These are phyloP conservation scores for Zaprionus ornatus DNA, from an alignment of 1,140 invertebrate species.

Conservation along the genomic window DNA sequence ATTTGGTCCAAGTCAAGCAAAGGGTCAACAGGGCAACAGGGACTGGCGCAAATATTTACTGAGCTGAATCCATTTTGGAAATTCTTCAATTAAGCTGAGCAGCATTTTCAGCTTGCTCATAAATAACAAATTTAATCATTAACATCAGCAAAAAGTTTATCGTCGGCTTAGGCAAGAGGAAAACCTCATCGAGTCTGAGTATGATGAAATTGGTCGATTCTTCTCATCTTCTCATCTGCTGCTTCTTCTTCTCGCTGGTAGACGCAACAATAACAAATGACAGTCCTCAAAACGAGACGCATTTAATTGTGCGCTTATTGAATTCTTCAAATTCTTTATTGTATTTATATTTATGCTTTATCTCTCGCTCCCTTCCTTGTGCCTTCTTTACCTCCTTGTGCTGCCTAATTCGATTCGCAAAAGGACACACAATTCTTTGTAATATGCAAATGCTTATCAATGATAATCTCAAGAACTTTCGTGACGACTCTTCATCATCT, in stretches of 20 bases:
- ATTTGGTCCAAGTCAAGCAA: not conserved
- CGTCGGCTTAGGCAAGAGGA: not conserved
- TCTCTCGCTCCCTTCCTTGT: not conserved
- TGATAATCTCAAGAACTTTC: slow-evolving; percentile 39
- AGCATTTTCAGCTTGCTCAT: not conserved
- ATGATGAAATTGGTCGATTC: not conserved
- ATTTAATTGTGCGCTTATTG: not conserved
- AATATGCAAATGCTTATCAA: slow-evolving; percentile 35
- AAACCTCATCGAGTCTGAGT: not conserved
- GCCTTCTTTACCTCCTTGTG: no score
- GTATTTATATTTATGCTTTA: slow-evolving; percentile 4
- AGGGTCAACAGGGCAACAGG: not conserved
- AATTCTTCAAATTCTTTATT: slow-evolving; percentile 10
- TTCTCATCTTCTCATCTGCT: not conserved
- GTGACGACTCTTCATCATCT: not conserved
- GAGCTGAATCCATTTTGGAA: not conserved
- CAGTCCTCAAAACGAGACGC: not conserved
- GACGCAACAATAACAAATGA: not conserved
- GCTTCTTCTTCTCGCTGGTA: not conserved
- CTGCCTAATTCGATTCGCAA: slow-evolving; percentile 1
- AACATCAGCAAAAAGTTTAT: slow-evolving; percentile 4
- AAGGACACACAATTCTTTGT: slow-evolving; percentile 7
- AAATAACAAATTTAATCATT: not conserved
- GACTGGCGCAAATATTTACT: not conserved
- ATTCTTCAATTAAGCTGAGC: slow-evolving; percentile 1